A percentile compares a stretch with the other conserved stretches of the same genome.
phyloP scores from a whole-genome alignment of 2,888 invertebrate species.

The Melinopterus prodromus region DNA sequence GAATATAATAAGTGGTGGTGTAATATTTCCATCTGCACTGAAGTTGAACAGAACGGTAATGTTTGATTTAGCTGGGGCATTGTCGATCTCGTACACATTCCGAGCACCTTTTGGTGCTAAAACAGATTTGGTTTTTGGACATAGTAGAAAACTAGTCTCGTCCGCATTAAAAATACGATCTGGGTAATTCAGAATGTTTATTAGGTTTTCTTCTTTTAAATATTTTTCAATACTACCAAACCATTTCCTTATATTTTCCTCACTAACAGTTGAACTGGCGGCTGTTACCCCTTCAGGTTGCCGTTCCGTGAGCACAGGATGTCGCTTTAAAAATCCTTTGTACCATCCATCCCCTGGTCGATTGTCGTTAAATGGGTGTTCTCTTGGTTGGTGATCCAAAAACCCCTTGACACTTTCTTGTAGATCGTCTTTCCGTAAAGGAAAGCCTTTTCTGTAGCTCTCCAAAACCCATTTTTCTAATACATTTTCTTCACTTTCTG shows the following conservation, averaged over 20 bases:
- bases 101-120: too few relatives aligned
- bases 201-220: slow-evolving; percentile 7
- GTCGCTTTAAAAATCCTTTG: slow-evolving; percentile 42
- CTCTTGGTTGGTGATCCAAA: not conserved
- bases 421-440: slow-evolving; percentile 34
- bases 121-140: slow-evolving; percentile 43
- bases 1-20: slow-evolving; percentile 51
- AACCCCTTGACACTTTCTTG: slow-evolving; percentile 26
- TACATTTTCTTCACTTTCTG: not conserved
- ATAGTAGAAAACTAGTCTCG: slow-evolving; percentile 46
- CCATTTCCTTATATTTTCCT: slow-evolving; percentile 47
- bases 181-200: not conserved
- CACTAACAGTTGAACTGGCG: slow-evolving; percentile 46
- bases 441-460: not conserved
- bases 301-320: slow-evolving; percentile 42
- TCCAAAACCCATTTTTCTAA: slow-evolving; percentile 5
- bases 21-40: slow-evolving; percentile 42
- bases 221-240: slow-evolving; percentile 42
- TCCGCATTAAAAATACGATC: slow-evolving; percentile 45
- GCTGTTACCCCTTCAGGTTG: slow-evolving; percentile 47
- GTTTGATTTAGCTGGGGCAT: too few relatives aligned
- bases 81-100: too few relatives aligned
- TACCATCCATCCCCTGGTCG: slow-evolving; percentile 43
- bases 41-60: slow-evolving; percentile 49
- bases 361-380: slow-evolving; percentile 32